Evolutionary conservation across 2,113 vertebrate species (phyloP).

Genomic region (Dipodomys spectabilis): DNA sequence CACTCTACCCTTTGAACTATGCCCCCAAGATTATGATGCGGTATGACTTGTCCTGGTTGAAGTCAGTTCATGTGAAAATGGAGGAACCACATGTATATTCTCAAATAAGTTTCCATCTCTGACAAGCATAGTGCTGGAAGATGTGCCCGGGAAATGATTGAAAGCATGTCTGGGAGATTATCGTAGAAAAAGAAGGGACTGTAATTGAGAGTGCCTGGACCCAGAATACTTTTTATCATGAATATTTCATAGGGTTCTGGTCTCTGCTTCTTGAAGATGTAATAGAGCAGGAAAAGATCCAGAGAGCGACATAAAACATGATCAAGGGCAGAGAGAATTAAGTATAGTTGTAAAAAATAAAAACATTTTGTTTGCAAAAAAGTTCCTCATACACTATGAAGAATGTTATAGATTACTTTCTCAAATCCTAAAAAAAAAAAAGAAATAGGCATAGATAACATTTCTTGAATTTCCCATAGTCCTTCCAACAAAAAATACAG

Average conservation of each 20-base stretch:
- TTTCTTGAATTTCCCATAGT: background rate
- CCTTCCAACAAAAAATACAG: conserved; percentile 26
- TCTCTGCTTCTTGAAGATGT: conserved; percentile 39
- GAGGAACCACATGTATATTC: background rate
- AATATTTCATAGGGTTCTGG: conserved; percentile 60
- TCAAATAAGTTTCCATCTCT: conserved; percentile 13
- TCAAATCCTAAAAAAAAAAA: conserved; percentile 29
- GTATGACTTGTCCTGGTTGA: conserved; percentile 34
- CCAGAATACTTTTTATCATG: conserved; percentile 43
- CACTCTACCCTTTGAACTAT: no score
- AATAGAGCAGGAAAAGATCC: conserved; percentile 40
- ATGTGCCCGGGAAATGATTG: background rate
- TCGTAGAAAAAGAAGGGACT: background rate
- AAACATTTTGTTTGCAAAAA: conserved; percentile 43
- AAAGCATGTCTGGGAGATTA: background rate
- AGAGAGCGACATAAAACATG: conserved; percentile 38
- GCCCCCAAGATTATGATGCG: background rate
- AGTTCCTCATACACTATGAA: background rate
- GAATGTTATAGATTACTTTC: conserved; percentile 31
- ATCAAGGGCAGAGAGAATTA: conserved; percentile 37
- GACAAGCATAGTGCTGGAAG: conserved; percentile 44
- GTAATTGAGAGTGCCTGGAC: background rate
- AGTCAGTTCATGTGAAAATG: conserved; percentile 8
- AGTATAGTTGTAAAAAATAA: conserved; percentile 37
- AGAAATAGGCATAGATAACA: background rate